These are phyloP conservation scores for Chaetorhynchus papuensis DNA, from an alignment of 2,113 vertebrate species.

Conservation along the genomic window DNA sequence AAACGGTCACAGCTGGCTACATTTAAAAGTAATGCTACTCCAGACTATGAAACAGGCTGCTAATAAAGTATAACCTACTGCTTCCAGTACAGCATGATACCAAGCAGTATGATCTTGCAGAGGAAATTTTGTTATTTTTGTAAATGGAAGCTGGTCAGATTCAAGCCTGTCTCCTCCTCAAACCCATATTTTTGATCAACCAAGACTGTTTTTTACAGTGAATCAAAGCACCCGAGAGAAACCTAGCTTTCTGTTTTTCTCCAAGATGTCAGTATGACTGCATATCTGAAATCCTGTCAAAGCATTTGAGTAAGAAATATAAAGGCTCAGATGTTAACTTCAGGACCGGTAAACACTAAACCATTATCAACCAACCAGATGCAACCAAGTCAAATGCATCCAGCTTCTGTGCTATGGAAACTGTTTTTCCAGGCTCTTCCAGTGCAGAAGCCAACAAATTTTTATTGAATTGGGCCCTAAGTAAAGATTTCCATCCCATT, in stretches of 20 bases:
- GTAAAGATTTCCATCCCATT: conserved; percentile 54
- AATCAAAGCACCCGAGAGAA: conserved; percentile 18
- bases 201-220: neutral
- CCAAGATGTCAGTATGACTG: neutral
- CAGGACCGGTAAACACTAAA: conserved; percentile 31
- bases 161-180: neutral
- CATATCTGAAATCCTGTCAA: conserved; percentile 19
- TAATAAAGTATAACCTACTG: conserved; percentile 1
- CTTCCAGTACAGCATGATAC: neutral
- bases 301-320: neutral
- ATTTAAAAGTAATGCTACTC: conserved; percentile 3
- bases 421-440: conserved; percentile 46
- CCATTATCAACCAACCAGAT: conserved; percentile 9
- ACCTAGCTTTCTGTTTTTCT: neutral
- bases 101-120: neutral
- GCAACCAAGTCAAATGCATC: conserved; percentile 23
- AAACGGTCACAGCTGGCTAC: conserved; percentile 13
- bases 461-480: conserved; percentile 29
- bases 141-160: neutral
- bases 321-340: conserved; percentile 35
- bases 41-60: conserved; percentile 25
- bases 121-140: neutral
- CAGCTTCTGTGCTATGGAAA: conserved; percentile 40
- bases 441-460: conserved; percentile 49
- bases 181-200: neutral